Percentiles rank a stretch among this genome's conserved stretches.
Conservation (phyloP, 2,888 invertebrate species). For the Ormyrus thymus region DNA sequence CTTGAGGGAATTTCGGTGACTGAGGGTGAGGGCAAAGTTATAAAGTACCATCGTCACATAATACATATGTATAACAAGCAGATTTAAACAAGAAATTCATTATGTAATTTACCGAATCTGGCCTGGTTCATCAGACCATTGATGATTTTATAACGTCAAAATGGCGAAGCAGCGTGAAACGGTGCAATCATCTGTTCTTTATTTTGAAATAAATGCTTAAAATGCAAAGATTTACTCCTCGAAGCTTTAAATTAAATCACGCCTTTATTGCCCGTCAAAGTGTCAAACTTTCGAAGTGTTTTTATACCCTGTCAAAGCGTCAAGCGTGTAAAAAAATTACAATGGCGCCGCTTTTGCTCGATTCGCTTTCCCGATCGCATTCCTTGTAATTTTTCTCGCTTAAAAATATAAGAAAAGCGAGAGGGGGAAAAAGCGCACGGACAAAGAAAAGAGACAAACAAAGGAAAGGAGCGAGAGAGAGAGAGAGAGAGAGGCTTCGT, state of each 20-base stretch:
- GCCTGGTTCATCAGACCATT: not conserved
- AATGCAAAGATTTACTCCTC: too few relatives aligned
- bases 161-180: too few relatives aligned
- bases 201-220: too few relatives aligned
- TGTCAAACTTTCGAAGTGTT: too few relatives aligned
- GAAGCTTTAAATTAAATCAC: too few relatives aligned
- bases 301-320: not conserved
- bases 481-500: conserved; percentile 9
- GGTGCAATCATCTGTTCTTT: too few relatives aligned
- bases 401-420: not conserved
- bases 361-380: conserved; percentile 1
- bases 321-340: not conserved
- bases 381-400: conserved; percentile 8
- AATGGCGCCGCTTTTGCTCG: conserved; percentile 7
- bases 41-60: conserved; percentile 3
- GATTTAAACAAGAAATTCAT: conserved; percentile 35
- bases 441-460: conserved; percentile 1
- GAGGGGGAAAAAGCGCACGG: not conserved
- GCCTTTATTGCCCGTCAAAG: too few relatives aligned
- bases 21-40: conserved; percentile 1
- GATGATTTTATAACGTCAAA: not conserved
- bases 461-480: not conserved
- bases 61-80: conserved; percentile 30
- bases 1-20: not conserved
- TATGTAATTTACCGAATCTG: conserved; percentile 1